These are phyloP conservation scores for Portevinia maculata DNA, from an alignment of 2,888 invertebrate genomes.

Conservation along the genomic window DNA sequence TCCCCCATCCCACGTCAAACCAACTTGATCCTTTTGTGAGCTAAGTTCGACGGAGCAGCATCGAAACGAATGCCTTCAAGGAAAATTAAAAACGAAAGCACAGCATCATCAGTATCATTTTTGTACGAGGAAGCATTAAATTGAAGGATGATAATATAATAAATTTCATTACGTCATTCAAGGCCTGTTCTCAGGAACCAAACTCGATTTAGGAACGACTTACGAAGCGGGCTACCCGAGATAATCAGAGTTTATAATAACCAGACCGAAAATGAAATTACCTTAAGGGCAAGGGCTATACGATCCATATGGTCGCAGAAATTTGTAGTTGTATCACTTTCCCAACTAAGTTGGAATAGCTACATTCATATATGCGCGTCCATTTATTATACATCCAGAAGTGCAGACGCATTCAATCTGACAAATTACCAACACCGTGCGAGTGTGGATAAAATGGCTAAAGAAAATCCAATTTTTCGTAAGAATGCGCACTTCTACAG, in stretches of 20 bases:
- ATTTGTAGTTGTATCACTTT: slow-evolving; percentile 39
- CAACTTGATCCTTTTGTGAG: slow-evolving; percentile 62
- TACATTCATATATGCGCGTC: slow-evolving; percentile 10
- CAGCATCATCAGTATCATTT: slow-evolving; percentile 62
- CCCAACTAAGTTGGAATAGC: too few species aligned
- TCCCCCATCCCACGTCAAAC: neutral
- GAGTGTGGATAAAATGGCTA: too few species aligned
- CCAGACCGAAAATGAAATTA: slow-evolving; percentile 45
- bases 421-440: slow-evolving; percentile 51
- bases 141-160: slow-evolving; percentile 69
- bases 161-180: slow-evolving; percentile 68
- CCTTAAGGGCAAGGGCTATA: slow-evolving; percentile 10
- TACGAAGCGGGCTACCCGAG: neutral
- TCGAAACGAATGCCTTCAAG: slow-evolving; percentile 60
- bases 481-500: slow-evolving; percentile 11
- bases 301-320: neutral
- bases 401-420: slow-evolving; percentile 62
- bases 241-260: slow-evolving; percentile 67
- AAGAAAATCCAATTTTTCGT: slow-evolving; percentile 14
- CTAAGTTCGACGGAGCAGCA: neutral
- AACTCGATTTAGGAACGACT: neutral
- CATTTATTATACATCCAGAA: slow-evolving; percentile 19
- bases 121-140: slow-evolving; percentile 62
- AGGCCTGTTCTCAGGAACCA: slow-evolving; percentile 16
- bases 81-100: slow-evolving; percentile 70